Base-by-base conservation (phyloP, 2,888 invertebrate genomes). In the Itoplectis maculator region DNA sequence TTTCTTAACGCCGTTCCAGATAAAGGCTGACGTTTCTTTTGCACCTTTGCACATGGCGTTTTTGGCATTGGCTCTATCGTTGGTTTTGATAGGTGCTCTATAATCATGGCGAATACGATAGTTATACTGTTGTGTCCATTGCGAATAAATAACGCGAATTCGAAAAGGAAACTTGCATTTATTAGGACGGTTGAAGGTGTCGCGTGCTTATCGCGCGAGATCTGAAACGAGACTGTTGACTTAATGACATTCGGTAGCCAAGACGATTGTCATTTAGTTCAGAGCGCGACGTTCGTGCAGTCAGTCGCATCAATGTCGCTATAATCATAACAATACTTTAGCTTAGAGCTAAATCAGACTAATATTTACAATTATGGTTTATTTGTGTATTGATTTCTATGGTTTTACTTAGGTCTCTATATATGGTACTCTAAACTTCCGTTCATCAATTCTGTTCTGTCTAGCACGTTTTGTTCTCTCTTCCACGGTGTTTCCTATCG, bases 281-380 rank as follows among this genome's bases (percentile, higher is more conserved):
- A n/a, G n/a, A n/a, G n/a, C n/a, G n/a, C n/a, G n/a, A n/a, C n/a
- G n/a, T n/a, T n/a, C n/a, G n/a, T n/a, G n/a, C n/a, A n/a, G n/a
- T n/a, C n/a, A n/a, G n/a, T n/a, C n/a, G n/a, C n/a, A n/a, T n/a
- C n/a, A n/a, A n/a, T n/a, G n/a, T n/a, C n/a, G n/a, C n/a, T n/a
- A n/a, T n/a, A n/a, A n/a, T n/a, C n/a, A n/a, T n/a, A n/a, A n/a
- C n/a, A n/a, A 7, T 35, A 35, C 37, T 47, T 47, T 20, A 40
- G 20, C 20, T 45, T 18, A 3, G 15, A 37, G 74, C 89, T 89
- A 89, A 90, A 90, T 90, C 88, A 87, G 83, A 72, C 77, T 77
- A 86, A 86, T 88, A 86, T 85, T 86, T 76, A 79, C 86, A 88
- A 86, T 86, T 81, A 68, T 85, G 72, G 11, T 7, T 18, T 51